Evolutionary conservation across 2,888 invertebrate species (phyloP), one percentile per base, ranked within the genome.

Genomic region (Acleris laterana): DNA sequence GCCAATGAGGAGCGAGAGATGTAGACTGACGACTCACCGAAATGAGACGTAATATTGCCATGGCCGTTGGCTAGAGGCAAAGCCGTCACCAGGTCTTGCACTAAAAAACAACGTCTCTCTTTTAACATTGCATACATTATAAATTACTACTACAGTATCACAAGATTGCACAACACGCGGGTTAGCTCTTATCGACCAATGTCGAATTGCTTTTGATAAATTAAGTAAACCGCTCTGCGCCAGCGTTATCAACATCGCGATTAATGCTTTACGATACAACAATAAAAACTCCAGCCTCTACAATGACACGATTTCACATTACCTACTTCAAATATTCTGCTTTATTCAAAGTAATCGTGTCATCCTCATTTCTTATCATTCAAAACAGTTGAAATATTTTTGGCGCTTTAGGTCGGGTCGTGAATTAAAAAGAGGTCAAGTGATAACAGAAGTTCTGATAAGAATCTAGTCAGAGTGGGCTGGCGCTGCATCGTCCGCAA

Each of bases 71-170:
- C 93, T 87, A 92, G 86, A 78, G 93, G 93, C 90, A 93, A 93
- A 84, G 93, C 93, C 81, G 93, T 93, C 93, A 93, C 93, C 93
- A 93, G 87, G 88, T 93, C 93, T 92, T 93, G 92, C 93, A 92
- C 93, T 92, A 93, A 92, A 93, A 93, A 93, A 92, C 85, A 91
- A 93, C 87, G 86, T 88, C 91, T 88, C 80, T 85, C 85, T 83
- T 91, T 93, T 89, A 92, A 90, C 92, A 93, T 90, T 84, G 83
- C 85, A 88, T 86, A 82, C 50, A 66, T 53, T 59, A 62, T 32
- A 57, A 77, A 85, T 79, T 82, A 79, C 77, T 77, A 81, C 75
- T 79, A 81, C 74, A 74, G 71, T 72, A 74, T 72, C 65, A 75
- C 68, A 74, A 73, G 66, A 69, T 62, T 51, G 67, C 61, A 69